Base-by-base conservation (phyloP, 2,888 invertebrate genomes). In the Hartigia nigra region DNA sequence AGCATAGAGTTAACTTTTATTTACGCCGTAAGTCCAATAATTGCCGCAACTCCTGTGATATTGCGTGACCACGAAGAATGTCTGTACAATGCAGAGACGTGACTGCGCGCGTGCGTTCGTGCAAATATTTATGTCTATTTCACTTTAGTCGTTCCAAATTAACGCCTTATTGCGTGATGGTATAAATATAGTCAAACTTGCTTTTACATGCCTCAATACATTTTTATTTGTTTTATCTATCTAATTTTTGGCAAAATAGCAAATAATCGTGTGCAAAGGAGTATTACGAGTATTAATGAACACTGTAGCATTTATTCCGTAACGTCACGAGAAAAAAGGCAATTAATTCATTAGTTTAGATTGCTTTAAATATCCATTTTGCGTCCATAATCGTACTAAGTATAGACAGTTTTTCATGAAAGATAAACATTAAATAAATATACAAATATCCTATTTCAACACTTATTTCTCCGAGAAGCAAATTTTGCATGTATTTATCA, bases 91-190 rank as follows among this genome's bases (percentile, higher is more conserved):
- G 31, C 34, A 75, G 75, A 75, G 36, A 77, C 23, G 74, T 34
- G 37, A 69, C n/a, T 37, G 39, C 31, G 32, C 69, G 70, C 31
- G 55, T 23, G 55, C 55, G 5, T 55, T 55, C 69, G 34, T 75
- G 12, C 31, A 32, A 39, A 35, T 32, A 74, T 69, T 31, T 23
- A 11, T n/a, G 12, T 69, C 32, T 36, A 78, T 80, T 80, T 78
- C 74, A 72, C 76, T 77, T 76, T 75, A 80, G 74, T 80, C 74
- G 75, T 76, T 76, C 77, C 72, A 70, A 80, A 80, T 80, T 80
- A 80, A 80, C 78, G 55, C 9, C 55, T 72, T 72, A 32, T 31
- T 31, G 9, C 31, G 12, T 23, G 72, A 12, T 72, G 31, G 12
- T 72, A 72, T 23, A 72, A 31, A 32, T 12, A 4, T 72, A 32